Base-by-base conservation (phyloP, 2,888 invertebrate genomes). In the Melitaea athalia region DNA sequence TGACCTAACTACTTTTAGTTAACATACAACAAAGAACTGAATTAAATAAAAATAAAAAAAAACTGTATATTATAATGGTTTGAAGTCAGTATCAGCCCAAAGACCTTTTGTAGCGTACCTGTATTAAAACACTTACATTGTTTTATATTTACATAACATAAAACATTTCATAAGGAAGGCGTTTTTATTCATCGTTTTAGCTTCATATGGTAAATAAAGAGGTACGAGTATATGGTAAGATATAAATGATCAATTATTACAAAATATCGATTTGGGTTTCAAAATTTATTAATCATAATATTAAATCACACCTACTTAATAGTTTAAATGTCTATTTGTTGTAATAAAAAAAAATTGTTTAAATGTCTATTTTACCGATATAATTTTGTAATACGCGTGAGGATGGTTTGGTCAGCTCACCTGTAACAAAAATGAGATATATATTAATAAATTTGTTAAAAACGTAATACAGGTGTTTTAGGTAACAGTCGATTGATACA, bases 341-440 rank as follows among this genome's bases (percentile, higher is more conserved):
- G n/a, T n/a, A n/a, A n/a, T n/a, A n/a, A n/a, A n/a, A n/a, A n/a
- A n/a, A n/a, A n/a, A n/a, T n/a, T n/a, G n/a, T n/a, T n/a, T n/a
- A n/a, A n/a, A n/a, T 17, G 14, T 33, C 14, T n/a, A 55, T 12
- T 10, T 57, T 57, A 57, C 38, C 8, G 38, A 15, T 57, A 33
- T 15, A 38, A 5, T 2, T 14, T 38, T 10, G 5, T 15, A 31
- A 7, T n/a, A 57, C n/a, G 7, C 31, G 53, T 57, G 14, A 15
- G 38, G 38, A 38, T 33, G 38, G 4, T 57, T 11, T 15, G 15
- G 33, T 59, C 43, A 52, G 50, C 62, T 61, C 76, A 87, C 86
- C 85, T 85, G 85, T 52, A 87, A 86, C 80, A 85, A 81, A 73
- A 63, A 77, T 74, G 72, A 73, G 2, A 11, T 17, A 33, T 8